A percentile compares a stretch with the other conserved stretches of the same genome.
Evolutionary conservation across 1,140 invertebrate species (phyloP).

Genomic region (Drosophila erecta): DNA sequence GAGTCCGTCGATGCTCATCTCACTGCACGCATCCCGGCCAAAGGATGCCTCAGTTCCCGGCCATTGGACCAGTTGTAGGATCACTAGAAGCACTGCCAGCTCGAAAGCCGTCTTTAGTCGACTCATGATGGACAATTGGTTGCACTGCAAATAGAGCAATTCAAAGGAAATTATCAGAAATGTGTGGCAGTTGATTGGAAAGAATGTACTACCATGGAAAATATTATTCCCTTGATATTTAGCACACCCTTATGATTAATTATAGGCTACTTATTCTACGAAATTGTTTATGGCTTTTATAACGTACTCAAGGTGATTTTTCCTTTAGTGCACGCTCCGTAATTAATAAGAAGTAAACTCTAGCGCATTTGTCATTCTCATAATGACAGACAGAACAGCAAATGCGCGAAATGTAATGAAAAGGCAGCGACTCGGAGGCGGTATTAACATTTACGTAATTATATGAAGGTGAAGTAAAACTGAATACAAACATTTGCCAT

Average conservation of each 20-base stretch:
- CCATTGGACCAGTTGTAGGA: conserved; percentile 47
- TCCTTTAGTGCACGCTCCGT: neutral
- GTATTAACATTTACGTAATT: conserved; percentile 28
- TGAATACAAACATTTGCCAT: conserved; percentile 26
- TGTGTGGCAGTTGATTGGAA: neutral
- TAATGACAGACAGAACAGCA: conserved; percentile 33
- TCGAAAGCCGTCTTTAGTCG: conserved; percentile 14
- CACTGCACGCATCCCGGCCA: conserved; percentile 69
- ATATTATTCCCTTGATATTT: no score
- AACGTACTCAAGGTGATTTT: no score
- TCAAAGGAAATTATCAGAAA: neutral
- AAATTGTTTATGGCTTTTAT: no score
- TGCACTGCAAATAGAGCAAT: neutral
- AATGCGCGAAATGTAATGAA: conserved; percentile 32
- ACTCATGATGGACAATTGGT: conserved; percentile 31
- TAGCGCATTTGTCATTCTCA: conserved; percentile 43
- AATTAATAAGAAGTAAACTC: conserved; percentile 33
- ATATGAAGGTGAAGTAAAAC: conserved; percentile 20
- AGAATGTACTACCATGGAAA: no score
- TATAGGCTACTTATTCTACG: no score
- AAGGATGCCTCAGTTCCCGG: conserved; percentile 40
- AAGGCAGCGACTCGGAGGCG: conserved; percentile 19
- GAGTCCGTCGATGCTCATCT: conserved; percentile 44
- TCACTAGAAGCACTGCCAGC: conserved; percentile 37
- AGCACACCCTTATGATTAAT: no score